A percentile compares a stretch with the other conserved stretches of the same genome.
phyloP scores from a whole-genome alignment of 1,140 invertebrate species.

The Orius insidiosus region DNA sequence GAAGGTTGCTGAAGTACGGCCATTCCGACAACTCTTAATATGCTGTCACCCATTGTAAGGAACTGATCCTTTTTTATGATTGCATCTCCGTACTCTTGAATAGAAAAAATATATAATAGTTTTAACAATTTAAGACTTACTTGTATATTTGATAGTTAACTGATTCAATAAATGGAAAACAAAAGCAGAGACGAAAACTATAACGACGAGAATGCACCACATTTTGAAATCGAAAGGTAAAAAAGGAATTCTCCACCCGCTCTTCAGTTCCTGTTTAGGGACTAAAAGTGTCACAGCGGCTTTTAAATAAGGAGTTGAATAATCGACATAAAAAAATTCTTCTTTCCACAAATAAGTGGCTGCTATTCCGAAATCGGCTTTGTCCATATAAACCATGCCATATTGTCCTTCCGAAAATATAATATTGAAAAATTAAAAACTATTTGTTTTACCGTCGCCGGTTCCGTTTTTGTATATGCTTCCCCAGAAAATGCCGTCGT shows the following conservation, averaged over 20 bases:
- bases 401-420: conserved; percentile 22
- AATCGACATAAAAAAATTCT: conserved; percentile 33
- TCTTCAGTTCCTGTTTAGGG: conserved; percentile 27
- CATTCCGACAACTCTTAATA: conserved; percentile 13
- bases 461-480: conserved; percentile 36
- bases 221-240: conserved; percentile 13
- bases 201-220: conserved; percentile 11
- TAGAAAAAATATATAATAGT: background rate
- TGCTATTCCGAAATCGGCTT: conserved; percentile 37
- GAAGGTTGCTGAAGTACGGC: conserved; percentile 14
- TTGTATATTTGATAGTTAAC: conserved; percentile 1
- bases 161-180: conserved; percentile 7
- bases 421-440: background rate
- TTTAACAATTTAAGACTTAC: conserved; percentile 2
- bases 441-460: conserved; percentile 28
- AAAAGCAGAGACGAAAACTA: conserved; percentile 8
- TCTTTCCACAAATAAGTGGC: conserved; percentile 40
- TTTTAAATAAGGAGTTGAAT: conserved; percentile 32
- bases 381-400: conserved; percentile 34
- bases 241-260: conserved; percentile 12
- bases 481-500: conserved; percentile 35
- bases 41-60: background rate
- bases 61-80: no score
- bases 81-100: no score
- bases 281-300: conserved; percentile 38